These are phyloP conservation scores for Pachyuromys duprasi DNA, from an alignment of 2,797 vertebrate species.

Conservation along the genomic window DNA sequence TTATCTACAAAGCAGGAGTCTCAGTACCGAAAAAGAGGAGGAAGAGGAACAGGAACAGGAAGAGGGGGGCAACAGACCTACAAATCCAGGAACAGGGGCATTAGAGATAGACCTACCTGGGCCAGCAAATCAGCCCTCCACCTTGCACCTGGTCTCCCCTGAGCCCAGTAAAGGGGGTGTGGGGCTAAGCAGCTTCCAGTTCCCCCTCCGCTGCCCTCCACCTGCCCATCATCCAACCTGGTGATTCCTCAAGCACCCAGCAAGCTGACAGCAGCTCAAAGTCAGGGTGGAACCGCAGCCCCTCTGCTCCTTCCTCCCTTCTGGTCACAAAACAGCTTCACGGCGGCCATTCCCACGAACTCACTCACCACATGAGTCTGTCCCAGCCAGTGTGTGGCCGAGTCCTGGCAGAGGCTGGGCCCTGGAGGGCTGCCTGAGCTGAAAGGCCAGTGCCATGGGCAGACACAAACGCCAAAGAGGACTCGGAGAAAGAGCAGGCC, in stretches of 20 bases:
- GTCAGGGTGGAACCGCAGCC: not conserved
- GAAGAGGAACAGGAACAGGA: no score
- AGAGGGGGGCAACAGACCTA: not conserved
- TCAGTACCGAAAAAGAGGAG: not conserved
- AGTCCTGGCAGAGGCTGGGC: slow-evolving; percentile 27
- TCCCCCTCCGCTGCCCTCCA: not conserved
- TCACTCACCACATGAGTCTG: slow-evolving; percentile 63
- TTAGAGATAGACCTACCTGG: not conserved
- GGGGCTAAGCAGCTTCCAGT: not conserved
- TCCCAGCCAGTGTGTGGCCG: not conserved
- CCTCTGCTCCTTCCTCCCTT: not conserved
- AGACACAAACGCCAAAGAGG: not conserved
- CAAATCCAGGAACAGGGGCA: not conserved
- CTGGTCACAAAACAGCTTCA: not conserved
- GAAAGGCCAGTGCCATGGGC: slow-evolving; percentile 74
- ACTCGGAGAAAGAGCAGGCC: not conserved
- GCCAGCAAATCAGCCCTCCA: not conserved
- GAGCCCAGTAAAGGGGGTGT: not conserved
- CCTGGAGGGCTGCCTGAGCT: slow-evolving; percentile 23
- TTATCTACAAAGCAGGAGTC: not conserved
- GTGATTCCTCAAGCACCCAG: not conserved
- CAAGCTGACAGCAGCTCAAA: not conserved
- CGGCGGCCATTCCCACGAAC: rapidly evolving
- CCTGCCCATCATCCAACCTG: not conserved
- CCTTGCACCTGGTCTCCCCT: not conserved